Conservation (phyloP, 2,797 vertebrate genomes). For the Sebastiscus tertius region DNA sequence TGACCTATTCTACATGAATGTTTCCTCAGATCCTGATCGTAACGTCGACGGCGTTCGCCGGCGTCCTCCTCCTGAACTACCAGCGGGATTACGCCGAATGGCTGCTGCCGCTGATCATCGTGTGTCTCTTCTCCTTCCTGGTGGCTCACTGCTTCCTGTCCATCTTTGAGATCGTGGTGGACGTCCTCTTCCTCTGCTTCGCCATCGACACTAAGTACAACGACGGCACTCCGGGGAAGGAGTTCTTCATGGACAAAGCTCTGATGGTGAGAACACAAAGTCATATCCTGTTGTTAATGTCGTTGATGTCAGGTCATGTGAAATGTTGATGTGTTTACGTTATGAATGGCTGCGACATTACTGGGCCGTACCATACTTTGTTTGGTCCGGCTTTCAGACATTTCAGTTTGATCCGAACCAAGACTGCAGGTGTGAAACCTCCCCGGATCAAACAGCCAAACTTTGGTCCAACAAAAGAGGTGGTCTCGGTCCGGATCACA, state of each 20-base stretch:
- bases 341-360: too few species aligned
- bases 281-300: too few species aligned
- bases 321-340: too few species aligned
- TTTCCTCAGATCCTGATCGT: slow-evolving; percentile 90
- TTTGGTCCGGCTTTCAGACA: too few species aligned
- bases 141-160: slow-evolving; percentile 99
- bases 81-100: slow-evolving; percentile 94
- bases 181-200: slow-evolving; percentile 98
- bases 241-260: slow-evolving; percentile 99
- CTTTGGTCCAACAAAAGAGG: too few species aligned
- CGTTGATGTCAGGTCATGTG: too few species aligned
- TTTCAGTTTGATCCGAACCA: too few species aligned
- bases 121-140: slow-evolving; percentile 97
- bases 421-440: too few species aligned
- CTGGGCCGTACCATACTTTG: too few species aligned
- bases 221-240: slow-evolving; percentile 93
- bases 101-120: slow-evolving; percentile 94
- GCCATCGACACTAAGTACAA: slow-evolving; percentile 98
- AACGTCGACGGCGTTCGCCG: slow-evolving; percentile 91
- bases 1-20: not conserved
- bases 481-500: too few species aligned
- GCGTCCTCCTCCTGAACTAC: slow-evolving; percentile 95
- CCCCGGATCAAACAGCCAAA: too few species aligned
- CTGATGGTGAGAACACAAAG: slow-evolving; percentile 88
- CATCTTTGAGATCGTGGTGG: slow-evolving; percentile 98